Percentiles rank a stretch among this genome's conserved stretches.
Evolutionary conservation across 1,140 invertebrate species (phyloP).

Genomic region (Kradibia gibbosae): DNA sequence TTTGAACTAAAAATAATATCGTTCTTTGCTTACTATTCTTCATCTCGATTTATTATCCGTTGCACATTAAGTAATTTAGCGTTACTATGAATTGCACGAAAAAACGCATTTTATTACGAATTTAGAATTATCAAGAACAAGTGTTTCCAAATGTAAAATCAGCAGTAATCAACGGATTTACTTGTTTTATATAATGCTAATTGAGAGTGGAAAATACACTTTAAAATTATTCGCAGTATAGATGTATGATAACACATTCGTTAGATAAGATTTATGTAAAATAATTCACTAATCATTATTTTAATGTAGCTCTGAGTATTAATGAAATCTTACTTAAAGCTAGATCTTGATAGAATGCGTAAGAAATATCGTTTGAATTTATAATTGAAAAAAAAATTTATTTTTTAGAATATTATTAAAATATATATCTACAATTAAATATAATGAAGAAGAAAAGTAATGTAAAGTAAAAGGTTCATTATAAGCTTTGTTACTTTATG

Average conservation of each 20-base stretch:
- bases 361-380: no score
- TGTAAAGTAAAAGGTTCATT: no score
- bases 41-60: neutral
- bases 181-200: neutral
- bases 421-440: no score
- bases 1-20: neutral
- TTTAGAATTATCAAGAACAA: slow-evolving; percentile 5
- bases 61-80: neutral
- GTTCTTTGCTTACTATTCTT: neutral
- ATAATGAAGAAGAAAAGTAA: no score
- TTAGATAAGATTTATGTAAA: neutral
- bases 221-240: neutral
- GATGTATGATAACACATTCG: neutral
- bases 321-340: no score
- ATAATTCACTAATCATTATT: neutral
- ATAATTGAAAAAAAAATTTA: no score
- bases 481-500: no score
- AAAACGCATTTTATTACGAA: neutral
- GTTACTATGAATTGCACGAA: neutral
- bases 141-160: neutral
- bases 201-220: neutral
- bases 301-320: no score
- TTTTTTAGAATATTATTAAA: no score
- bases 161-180: neutral
- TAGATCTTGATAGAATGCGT: no score